These are phyloP conservation scores for Nettapus auritus DNA, from an alignment of 2,113 vertebrate species.

Conservation along the genomic window DNA sequence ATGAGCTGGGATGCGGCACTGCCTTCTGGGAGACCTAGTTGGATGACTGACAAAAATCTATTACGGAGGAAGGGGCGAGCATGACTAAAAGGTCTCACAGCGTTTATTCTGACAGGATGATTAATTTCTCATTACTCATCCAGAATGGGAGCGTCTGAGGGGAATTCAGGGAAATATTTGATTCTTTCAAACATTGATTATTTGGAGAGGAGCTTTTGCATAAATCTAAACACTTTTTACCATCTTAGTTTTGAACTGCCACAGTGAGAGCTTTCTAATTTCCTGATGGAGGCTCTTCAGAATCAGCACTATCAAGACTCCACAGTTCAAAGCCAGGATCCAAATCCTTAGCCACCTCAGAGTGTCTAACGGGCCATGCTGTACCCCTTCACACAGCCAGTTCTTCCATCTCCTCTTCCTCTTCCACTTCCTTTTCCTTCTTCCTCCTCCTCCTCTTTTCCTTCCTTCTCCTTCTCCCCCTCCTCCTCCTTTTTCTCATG, in stretches of 20 bases:
- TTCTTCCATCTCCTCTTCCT: background rate
- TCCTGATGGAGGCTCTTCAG: background rate
- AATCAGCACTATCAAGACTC: background rate
- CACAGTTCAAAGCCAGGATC: background rate
- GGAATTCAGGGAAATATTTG: constrained; percentile 46
- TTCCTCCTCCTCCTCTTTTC: background rate
- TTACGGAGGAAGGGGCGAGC: background rate
- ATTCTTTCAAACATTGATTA: constrained; percentile 44
- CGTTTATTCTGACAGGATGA: constrained; percentile 62
- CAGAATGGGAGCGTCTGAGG: constrained; percentile 13
- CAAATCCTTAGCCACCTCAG: background rate
- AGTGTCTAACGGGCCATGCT: background rate
- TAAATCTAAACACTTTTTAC: background rate
- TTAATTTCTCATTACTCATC: constrained; percentile 62
- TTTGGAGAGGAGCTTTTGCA: constrained; percentile 28
- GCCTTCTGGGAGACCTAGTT: constrained; percentile 38
- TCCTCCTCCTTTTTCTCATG: background rate
- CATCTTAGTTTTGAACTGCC: background rate
- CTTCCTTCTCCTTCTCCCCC: background rate
- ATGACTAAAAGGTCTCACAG: constrained; percentile 46
- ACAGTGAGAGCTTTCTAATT: background rate
- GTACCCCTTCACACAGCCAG: background rate
- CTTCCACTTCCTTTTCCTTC: background rate
- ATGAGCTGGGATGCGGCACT: background rate
- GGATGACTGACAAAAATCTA: constrained; percentile 61